Evolutionary conservation across 2,888 invertebrate species (phyloP).

Genomic region (Sinotaia quadrata): DNA sequence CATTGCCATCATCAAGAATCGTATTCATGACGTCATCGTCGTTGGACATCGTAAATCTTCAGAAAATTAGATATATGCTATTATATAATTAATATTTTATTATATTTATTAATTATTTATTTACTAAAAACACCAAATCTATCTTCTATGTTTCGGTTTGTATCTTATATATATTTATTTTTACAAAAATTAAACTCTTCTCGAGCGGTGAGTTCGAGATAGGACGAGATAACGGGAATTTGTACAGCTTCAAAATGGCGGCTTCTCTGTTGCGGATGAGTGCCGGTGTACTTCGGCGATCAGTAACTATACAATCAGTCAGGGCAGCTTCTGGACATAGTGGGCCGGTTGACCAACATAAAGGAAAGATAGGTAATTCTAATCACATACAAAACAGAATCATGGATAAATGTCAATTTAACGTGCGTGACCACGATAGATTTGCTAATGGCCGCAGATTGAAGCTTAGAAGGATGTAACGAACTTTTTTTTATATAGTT

Average conservation of each 20-base stretch:
- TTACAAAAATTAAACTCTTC: no score
- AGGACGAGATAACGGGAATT: neutral
- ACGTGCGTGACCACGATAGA: conserved; percentile 1
- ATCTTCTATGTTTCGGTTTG: no score
- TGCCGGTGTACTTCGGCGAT: conserved; percentile 32
- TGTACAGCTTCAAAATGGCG: conserved; percentile 43
- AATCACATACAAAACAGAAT: neutral
- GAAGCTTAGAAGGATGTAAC: no score
- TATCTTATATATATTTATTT: no score
- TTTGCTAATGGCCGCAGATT: conserved; percentile 12
- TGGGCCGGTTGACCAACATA: conserved; percentile 39
- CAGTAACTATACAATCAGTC: conserved; percentile 29
- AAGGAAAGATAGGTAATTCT: conserved; percentile 45
- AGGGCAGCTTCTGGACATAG: conserved; percentile 39
- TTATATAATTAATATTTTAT: no score
- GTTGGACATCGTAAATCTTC: no score
- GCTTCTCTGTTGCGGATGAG: conserved; percentile 39
- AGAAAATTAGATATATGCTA: no score
- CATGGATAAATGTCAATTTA: neutral
- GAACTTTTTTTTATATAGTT: no score
- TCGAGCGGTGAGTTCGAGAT: neutral
- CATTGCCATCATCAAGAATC: no score
- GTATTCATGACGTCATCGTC: no score
- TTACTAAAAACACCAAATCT: no score
- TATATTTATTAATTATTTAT: no score